Evolutionary conservation across 2,113 vertebrate genomes (phyloP).

Genomic region (Hystrix brachyura): DNA sequence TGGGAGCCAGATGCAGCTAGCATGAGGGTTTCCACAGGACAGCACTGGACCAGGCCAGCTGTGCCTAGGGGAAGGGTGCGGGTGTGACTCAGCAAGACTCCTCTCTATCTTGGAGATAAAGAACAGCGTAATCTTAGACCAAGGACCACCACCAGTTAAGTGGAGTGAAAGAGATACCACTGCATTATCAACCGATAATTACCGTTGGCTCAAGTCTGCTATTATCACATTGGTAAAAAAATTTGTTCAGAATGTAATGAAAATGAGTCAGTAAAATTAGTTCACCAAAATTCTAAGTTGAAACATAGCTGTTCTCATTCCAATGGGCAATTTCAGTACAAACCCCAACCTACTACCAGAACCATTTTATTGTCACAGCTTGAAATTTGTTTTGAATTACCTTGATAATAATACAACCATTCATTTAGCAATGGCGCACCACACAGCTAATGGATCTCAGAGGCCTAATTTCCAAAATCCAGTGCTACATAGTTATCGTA

Average conservation of each 20-base stretch:
- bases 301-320: not conserved
- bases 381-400: slow-evolving; percentile 71
- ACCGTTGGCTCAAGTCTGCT: not conserved
- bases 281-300: not conserved
- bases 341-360: not conserved
- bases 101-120: rapidly evolving
- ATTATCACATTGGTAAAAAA: not conserved
- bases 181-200: not conserved
- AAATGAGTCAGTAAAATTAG: slow-evolving; percentile 49
- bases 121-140: not conserved
- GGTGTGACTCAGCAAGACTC: rapidly evolving
- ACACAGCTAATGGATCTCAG: not conserved
- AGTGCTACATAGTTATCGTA: rapidly evolving
- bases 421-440: not conserved
- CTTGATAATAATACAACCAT: not conserved
- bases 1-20: not conserved
- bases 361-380: slow-evolving; percentile 55
- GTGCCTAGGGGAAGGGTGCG: not conserved
- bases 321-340: not conserved
- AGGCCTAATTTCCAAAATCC: slow-evolving; percentile 32
- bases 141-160: not conserved
- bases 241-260: slow-evolving; percentile 54
- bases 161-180: not conserved
- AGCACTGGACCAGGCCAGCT: rapidly evolving
- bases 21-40: rapidly evolving